Conservation (phyloP, 2,113 vertebrate genomes). For the Sylvilagus bachmani region DNA sequence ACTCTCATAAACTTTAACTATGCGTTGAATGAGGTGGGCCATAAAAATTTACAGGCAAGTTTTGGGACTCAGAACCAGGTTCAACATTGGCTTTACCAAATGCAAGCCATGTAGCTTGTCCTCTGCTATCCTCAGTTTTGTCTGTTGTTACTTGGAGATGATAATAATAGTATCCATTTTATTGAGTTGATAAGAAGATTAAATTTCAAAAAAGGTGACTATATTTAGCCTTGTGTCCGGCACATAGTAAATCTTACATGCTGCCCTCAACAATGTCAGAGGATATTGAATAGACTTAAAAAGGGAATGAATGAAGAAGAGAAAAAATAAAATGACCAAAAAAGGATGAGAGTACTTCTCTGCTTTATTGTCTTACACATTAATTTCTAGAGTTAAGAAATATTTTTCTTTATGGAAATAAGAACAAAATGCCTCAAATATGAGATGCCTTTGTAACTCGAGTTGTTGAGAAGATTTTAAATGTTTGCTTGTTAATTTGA, state of each 20-base stretch:
- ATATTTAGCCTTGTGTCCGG: neutral
- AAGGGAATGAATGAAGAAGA: neutral
- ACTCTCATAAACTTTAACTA: neutral
- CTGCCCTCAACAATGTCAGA: neutral
- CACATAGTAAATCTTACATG: neutral
- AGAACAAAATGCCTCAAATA: slow-evolving; percentile 51
- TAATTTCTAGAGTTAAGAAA: neutral
- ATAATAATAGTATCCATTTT: neutral
- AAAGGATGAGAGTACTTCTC: neutral
- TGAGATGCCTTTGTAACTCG: neutral
- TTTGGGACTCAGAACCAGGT: neutral
- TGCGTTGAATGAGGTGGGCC: neutral
- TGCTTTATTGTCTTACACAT: neutral
- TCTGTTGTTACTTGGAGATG: neutral
- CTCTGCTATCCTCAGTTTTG: neutral
- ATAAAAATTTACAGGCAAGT: neutral
- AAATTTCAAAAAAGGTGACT: neutral
- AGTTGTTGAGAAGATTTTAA: slow-evolving; percentile 31
- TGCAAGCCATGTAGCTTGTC: neutral
- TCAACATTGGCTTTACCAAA: neutral
- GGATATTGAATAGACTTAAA: neutral
- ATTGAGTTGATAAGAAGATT: neutral
- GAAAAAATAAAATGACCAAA: neutral
- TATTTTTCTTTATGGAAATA: slow-evolving; percentile 43
- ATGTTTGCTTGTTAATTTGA: slow-evolving; percentile 45